Percentiles rank a stretch among this genome's conserved stretches.
Evolutionary conservation across 2,888 invertebrate genomes (phyloP).

Genomic region (Drosophila quasianomalipes): DNA sequence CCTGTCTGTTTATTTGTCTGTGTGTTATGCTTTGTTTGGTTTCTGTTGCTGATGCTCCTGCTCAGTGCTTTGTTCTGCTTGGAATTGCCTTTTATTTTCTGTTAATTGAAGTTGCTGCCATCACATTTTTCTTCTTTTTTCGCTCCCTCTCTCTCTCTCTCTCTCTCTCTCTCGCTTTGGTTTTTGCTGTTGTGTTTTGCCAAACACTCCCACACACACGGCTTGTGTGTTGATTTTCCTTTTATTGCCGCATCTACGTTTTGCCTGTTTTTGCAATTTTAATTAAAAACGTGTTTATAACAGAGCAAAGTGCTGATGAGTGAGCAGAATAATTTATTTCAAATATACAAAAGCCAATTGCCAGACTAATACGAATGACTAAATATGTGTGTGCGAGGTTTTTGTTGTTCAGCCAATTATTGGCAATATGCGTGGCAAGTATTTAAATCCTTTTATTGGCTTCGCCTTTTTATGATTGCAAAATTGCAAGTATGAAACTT

Average conservation of each 20-base stretch:
- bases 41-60: conserved; percentile 42
- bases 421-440: conserved; percentile 45
- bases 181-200: conserved; percentile 10
- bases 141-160: not conserved
- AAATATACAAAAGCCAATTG: conserved; percentile 54
- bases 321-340: conserved; percentile 80
- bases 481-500: conserved; percentile 39
- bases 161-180: not conserved
- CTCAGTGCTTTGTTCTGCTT: conserved; percentile 69
- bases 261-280: conserved; percentile 78
- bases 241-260: conserved; percentile 65
- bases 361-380: conserved; percentile 36
- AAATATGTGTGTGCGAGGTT: conserved; percentile 6
- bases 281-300: conserved; percentile 82
- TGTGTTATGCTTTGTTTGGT: conserved; percentile 53
- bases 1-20: conserved; percentile 18
- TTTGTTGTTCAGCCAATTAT: conserved; percentile 54
- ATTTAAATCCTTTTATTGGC: conserved; percentile 47
- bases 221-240: conserved; percentile 39
- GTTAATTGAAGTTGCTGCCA: conserved; percentile 79
- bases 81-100: conserved; percentile 79
- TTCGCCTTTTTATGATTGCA: conserved; percentile 20
- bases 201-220: conserved; percentile 19
- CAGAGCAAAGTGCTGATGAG: conserved; percentile 77
- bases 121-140: conserved; percentile 62